Percentiles rank a stretch among this genome's conserved stretches.
Conservation (phyloP, 2,113 vertebrate genomes). For the Oryzias curvinotus region DNA sequence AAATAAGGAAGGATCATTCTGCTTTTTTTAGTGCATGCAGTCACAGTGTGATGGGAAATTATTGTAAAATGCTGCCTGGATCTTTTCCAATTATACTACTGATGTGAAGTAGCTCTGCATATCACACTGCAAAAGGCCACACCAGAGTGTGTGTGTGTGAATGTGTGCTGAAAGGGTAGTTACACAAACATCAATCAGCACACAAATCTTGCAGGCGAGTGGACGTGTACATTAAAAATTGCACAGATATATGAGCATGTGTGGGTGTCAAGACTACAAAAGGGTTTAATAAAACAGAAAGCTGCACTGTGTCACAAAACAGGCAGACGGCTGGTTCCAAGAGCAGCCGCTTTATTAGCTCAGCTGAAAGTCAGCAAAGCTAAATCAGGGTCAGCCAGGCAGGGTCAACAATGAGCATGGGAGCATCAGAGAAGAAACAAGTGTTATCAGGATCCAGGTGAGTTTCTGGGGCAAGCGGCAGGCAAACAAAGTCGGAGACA, state of each 20-base stretch:
- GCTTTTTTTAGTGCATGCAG: constrained; percentile 22
- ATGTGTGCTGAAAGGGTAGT: neutral
- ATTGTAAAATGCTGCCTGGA: constrained; percentile 17
- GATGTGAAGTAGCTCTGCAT: constrained; percentile 17
- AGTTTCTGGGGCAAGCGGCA: no score
- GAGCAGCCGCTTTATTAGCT: no score
- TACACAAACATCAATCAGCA: constrained; percentile 32
- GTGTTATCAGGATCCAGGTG: no score
- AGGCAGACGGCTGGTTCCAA: no score
- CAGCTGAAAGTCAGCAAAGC: no score
- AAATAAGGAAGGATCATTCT: constrained; percentile 17
- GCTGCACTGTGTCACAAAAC: constrained; percentile 20
- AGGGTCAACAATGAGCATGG: no score
- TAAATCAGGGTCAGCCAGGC: no score
- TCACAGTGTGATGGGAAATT: constrained; percentile 13
- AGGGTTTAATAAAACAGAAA: constrained; percentile 57
- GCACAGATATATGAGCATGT: constrained; percentile 18
- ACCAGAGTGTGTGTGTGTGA: neutral
- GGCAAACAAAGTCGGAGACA: no score
- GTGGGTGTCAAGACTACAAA: constrained; percentile 19
- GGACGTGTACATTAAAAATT: constrained; percentile 19
- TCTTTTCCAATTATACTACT: constrained; percentile 33
- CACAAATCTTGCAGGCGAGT: neutral
- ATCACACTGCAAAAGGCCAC: constrained; percentile 4
- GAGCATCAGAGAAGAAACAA: no score